Base-by-base conservation (phyloP, 2,888 invertebrate genomes). In the Oscheius sp. region DNA sequence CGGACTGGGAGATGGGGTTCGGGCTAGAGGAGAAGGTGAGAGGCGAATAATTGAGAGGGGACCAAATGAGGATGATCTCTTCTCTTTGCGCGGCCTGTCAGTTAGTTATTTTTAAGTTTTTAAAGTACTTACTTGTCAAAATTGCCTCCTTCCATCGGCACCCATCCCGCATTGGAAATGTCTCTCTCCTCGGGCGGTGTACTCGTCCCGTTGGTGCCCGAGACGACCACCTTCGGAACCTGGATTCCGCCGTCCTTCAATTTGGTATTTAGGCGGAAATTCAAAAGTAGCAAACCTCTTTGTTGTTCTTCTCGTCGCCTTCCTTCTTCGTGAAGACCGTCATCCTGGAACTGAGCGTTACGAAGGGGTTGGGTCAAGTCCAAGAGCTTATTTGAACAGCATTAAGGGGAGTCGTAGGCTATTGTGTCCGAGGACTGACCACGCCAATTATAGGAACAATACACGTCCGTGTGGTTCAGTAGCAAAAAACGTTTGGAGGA, bases 271-370 rank as follows among this genome's bases (percentile, higher is more conserved):
- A 11, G 29, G 10, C 4, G 48, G 7, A 57, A 4, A 35, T 2
- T 11, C 21, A 42, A 35, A 29, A 42, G 29, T 42, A 9, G 11
- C 70, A 55, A 55, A 70, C 55, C 58, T 55, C 58, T 33, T 60
- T 72, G 59, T 10, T 59, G 32, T 57, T 50, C 57, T 81, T 79
- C 77, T 84, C 81, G 60, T 81, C 81, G 57, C 74, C 75, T 55
- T 83, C 83, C 70, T 77, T 75, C 62, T 84, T 84, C 32, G 84
- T 83, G 75, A 83, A 82, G 70, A 84, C 80, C 70, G 84, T 84
- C 84, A 84, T 84, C 21, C 74, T 79, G 68, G 21, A 68, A 68
- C 42, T 55, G 68, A 21, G 37, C 47, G 55, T 37, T 55, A 53
- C 53, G 42, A 37, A 35, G 55, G 35, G 55, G 51, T 13, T 68